Conservation (phyloP, 2,113 vertebrate species). For the Electrona antarctica region DNA sequence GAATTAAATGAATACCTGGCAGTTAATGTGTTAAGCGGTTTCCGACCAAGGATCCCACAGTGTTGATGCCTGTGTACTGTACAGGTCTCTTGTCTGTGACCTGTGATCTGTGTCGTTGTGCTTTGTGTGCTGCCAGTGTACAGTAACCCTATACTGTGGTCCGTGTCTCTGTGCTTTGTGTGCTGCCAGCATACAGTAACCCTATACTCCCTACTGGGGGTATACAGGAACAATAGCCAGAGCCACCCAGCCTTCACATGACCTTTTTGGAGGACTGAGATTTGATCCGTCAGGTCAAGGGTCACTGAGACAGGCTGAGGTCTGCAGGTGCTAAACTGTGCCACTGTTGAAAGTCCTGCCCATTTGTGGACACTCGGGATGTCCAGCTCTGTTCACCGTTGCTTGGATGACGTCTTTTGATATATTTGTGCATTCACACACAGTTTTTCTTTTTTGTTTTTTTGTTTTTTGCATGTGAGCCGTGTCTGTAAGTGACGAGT, state of each 20-base stretch:
- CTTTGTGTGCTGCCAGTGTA: slow-evolving; percentile 41
- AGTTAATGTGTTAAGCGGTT: background rate
- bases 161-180: slow-evolving; percentile 20
- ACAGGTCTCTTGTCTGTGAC: slow-evolving; percentile 27
- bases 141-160: slow-evolving; percentile 42
- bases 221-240: slow-evolving; percentile 33
- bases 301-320: slow-evolving; percentile 11
- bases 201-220: slow-evolving; percentile 32
- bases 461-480: background rate
- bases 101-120: slow-evolving; percentile 11
- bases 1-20: background rate
- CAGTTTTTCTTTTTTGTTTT: background rate
- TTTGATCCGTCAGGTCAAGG: slow-evolving; percentile 36
- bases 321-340: slow-evolving; percentile 10
- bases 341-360: background rate
- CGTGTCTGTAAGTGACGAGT: no score
- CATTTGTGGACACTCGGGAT: no score
- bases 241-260: background rate
- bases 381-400: background rate
- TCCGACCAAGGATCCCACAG: slow-evolving; percentile 7
- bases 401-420: background rate
- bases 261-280: slow-evolving; percentile 27
- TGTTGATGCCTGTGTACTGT: slow-evolving; percentile 15
- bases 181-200: background rate
- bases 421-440: background rate